Base-by-base conservation (phyloP, 2,113 vertebrate species). In the Alectura lathami region DNA sequence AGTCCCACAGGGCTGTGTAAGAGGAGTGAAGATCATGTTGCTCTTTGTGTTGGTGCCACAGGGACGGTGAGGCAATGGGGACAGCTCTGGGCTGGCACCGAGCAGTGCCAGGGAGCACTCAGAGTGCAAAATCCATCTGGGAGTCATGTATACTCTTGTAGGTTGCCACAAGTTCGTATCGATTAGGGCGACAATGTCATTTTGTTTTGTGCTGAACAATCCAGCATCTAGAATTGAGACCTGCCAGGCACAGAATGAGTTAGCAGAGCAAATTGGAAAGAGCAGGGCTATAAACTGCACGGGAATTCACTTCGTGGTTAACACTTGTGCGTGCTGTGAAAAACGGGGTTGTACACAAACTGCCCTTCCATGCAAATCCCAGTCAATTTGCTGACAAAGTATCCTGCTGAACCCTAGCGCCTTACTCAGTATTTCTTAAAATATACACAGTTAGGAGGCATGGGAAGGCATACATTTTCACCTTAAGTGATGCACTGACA, bases 371-470 rank as follows among this genome's bases (percentile, higher is more conserved):
- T 54, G 81, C 70, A 79, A 47, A 94, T 45, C 60, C 77, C 70
- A n/a, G 81, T 91, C 73, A n/a, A 78, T 80, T 86, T 3, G 57
- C 76, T 89, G 80, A 64, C 64, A 91, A 78, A 76, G 38, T 29
- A 60, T 18, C 92, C 89, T 29, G 84, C 88, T 74, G 68, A 91
- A 88, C 45, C 60, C 67, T 23, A 3, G 53, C 30, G 62, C 13
- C 76, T 88, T 64, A 30, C 54, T 96, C 86, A 2, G n/a, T 86
- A 80, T 7, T 75, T 36, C 92, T 69, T 67, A 87, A 91, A 93
- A 89, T 6, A 77, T 40, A 3, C 2, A 1, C 45, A 30, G 63
- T 91, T 91, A 48, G 86, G 42, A 81, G 86, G 63, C 40, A 78
- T 47, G 63, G 64, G 68, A 64, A 73, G 53, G 87, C 43, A 87